phyloP scores from a whole-genome alignment of 2,888 invertebrate species.

The Trissolcus brochymenae region DNA sequence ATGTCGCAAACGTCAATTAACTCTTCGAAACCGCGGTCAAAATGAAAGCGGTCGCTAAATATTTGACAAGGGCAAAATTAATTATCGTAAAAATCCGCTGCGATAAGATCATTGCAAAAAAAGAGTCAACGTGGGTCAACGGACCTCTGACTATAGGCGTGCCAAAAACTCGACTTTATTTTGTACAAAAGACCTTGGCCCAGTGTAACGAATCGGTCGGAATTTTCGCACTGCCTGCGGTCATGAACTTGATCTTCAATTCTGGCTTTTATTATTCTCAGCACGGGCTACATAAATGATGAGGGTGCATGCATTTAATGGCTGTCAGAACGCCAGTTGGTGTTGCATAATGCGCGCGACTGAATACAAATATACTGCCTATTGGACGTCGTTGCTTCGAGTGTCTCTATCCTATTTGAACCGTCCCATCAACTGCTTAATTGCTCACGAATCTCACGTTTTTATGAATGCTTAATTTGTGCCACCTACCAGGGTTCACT shows the following conservation, averaged over 20 bases:
- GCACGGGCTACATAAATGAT: conserved; percentile 38
- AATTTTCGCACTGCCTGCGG: conserved; percentile 39
- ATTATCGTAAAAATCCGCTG: conserved; percentile 18
- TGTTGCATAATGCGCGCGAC: conserved; percentile 38
- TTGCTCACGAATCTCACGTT: conserved; percentile 2
- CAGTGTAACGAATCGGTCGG: conserved; percentile 55
- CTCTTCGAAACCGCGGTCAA: no score
- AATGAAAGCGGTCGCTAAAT: no score
- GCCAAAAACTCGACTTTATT: conserved; percentile 41
- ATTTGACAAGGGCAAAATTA: no score
- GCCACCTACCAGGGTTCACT: no score
- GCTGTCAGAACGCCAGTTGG: conserved; percentile 24
- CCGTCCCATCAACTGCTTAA: conserved; percentile 13
- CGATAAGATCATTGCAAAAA: conserved; percentile 17
- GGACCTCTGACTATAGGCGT: conserved; percentile 47
- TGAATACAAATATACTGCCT: conserved; percentile 23
- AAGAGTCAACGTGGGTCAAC: conserved; percentile 28
- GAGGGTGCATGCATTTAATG: conserved; percentile 31
- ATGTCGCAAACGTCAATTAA: conserved; percentile 13
- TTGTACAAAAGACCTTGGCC: conserved; percentile 55
- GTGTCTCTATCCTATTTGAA: conserved; percentile 6
- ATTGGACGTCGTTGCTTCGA: conserved; percentile 17
- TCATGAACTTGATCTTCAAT: conserved; percentile 56
- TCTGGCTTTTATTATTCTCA: conserved; percentile 39
- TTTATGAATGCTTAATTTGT: conserved; percentile 3